A percentile compares a stretch with the other conserved stretches of the same genome.
phyloP scores from a whole-genome alignment of 2,888 invertebrate species.

The Troglohyphantes excavatus region DNA sequence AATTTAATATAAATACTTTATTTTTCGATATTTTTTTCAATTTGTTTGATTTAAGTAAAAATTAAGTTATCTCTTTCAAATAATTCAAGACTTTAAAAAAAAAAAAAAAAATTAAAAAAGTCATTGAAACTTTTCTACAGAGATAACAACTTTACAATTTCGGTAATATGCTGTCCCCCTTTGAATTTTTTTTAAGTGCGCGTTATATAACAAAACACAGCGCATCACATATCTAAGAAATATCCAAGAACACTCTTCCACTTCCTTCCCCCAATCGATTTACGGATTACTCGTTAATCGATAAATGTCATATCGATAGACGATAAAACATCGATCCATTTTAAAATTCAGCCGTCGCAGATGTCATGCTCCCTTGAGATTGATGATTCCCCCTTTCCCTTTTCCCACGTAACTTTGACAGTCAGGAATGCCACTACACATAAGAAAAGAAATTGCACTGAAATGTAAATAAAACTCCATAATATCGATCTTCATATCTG shows the following conservation, averaged over 20 bases:
- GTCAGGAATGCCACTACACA: slow-evolving; percentile 51
- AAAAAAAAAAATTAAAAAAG: no score
- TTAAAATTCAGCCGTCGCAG: slow-evolving; percentile 49
- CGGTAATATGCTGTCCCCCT: no score
- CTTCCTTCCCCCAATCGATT: neutral
- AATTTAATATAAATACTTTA: no score
- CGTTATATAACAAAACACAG: no score
- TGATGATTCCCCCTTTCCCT: slow-evolving; percentile 57
- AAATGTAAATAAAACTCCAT: slow-evolving; percentile 70
- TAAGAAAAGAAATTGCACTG: slow-evolving; percentile 54
- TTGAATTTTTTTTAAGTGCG: no score
- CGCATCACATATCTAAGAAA: neutral
- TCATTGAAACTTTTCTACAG: no score
- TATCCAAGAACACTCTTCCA: neutral
- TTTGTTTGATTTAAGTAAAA: no score
- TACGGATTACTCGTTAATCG: slow-evolving; percentile 44
- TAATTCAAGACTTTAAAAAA: no score
- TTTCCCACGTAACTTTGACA: slow-evolving; percentile 35
- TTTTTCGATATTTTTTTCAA: no score
- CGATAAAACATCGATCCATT: slow-evolving; percentile 69
- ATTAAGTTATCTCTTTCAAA: no score
- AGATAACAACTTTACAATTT: no score
- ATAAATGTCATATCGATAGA: slow-evolving; percentile 70
- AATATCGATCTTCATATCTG: slow-evolving; percentile 52
- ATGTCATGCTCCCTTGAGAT: slow-evolving; percentile 53